Conservation (phyloP, 92 coral and sea anemone genomes). For the Meandrina meandrites region DNA sequence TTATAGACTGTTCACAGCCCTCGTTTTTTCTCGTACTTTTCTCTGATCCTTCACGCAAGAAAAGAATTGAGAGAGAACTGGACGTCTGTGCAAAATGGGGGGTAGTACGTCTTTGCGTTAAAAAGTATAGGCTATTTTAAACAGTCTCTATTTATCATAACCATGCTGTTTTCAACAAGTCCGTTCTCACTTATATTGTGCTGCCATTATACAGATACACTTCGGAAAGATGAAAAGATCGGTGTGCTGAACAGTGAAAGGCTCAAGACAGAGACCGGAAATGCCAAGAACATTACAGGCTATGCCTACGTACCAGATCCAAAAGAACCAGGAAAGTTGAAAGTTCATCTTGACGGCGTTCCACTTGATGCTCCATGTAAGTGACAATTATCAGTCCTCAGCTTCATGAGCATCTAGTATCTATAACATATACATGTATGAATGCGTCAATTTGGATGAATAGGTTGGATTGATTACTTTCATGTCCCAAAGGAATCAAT, state of each 20-base stretch:
- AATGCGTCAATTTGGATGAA: neutral
- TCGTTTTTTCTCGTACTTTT: too few relatives aligned
- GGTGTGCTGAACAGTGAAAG: constrained; percentile 65
- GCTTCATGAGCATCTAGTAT: neutral
- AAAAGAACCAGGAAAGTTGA: constrained; percentile 59
- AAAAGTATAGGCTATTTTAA: too few relatives aligned
- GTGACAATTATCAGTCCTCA: constrained; percentile 1
- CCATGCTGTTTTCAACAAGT: too few relatives aligned
- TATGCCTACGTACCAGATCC: constrained; percentile 63
- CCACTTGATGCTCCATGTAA: constrained; percentile 63
- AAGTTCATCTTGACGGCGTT: constrained; percentile 51
- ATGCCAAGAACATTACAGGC: constrained; percentile 55
- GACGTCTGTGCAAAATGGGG: too few relatives aligned
- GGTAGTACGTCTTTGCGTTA: too few relatives aligned
- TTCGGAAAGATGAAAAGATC: constrained; percentile 61
- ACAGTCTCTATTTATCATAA: too few relatives aligned
- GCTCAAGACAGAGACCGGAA: constrained; percentile 48
- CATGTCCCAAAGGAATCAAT: neutral
- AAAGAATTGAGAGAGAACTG: too few relatives aligned
- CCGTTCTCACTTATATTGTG: neutral
- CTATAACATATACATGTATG: neutral
- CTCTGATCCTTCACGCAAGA: too few relatives aligned
- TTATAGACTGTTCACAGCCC: too few relatives aligned
- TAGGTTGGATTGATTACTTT: neutral
- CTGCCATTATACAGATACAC: constrained; percentile 37